Percentiles rank a stretch among this genome's conserved stretches.
These are phyloP conservation scores for Gordius sp. DNA, from an alignment of 2,888 invertebrate species.

Conservation along the genomic window DNA sequence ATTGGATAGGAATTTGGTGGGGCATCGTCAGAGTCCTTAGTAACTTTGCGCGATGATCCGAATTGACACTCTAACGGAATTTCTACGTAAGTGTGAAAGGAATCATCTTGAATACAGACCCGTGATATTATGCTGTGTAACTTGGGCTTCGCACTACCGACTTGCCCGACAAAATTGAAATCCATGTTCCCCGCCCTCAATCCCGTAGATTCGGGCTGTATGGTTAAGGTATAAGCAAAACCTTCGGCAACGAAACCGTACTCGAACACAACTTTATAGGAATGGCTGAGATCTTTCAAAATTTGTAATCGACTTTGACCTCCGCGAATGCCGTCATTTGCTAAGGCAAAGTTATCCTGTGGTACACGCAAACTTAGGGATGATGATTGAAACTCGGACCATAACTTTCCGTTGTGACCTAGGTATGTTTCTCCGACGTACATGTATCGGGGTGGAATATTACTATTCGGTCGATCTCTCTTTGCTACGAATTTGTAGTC, in stretches of 20 bases:
- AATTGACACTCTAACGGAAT: neutral
- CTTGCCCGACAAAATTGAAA: too few species aligned
- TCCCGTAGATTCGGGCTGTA: conserved; percentile 23
- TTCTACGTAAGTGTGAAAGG: conserved; percentile 12
- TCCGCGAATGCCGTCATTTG: neutral
- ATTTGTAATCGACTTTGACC: conserved; percentile 13
- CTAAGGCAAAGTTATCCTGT: neutral
- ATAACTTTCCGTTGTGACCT: neutral
- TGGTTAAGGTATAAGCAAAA: conserved; percentile 26
- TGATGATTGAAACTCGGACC: conserved; percentile 8
- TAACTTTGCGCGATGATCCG: neutral
- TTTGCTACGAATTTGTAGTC: neutral
- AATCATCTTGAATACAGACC: conserved; percentile 2
- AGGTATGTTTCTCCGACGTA: conserved; percentile 8
- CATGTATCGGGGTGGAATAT: too few species aligned
- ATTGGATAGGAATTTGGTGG: neutral
- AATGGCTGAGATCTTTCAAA: neutral
- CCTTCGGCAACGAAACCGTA: conserved; percentile 24
- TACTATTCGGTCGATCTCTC: neutral
- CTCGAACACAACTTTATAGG: neutral
- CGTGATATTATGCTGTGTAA: neutral
- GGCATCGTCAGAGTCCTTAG: neutral
- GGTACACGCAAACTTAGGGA: neutral
- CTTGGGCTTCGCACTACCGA: too few species aligned
- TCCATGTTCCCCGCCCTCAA: too few species aligned